A percentile compares a stretch with the other conserved stretches of the same genome.
Conservation (phyloP, 2,888 invertebrate genomes). For the Rhaphigaster nebulosa region DNA sequence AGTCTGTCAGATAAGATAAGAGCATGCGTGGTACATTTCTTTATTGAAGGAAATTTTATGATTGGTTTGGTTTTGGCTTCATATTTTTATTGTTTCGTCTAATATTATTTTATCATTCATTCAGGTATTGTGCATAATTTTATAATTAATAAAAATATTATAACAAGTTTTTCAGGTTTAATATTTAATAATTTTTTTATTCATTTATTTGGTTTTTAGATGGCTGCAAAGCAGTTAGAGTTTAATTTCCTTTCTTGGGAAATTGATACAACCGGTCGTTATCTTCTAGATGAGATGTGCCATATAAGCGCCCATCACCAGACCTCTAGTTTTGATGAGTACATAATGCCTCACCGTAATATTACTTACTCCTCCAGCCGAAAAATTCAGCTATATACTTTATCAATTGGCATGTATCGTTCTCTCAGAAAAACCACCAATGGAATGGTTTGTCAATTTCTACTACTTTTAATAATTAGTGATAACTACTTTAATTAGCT, state of each 20-base stretch:
- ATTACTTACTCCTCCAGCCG: neutral
- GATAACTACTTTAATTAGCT: neutral
- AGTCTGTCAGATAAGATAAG: too few relatives aligned
- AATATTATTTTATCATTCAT: neutral
- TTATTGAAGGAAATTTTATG: too few relatives aligned
- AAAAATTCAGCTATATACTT: slow-evolving; percentile 23
- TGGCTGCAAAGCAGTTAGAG: slow-evolving; percentile 3
- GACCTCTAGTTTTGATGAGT: slow-evolving; percentile 50
- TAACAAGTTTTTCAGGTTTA: neutral
- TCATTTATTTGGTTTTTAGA: neutral
- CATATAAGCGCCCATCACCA: neutral
- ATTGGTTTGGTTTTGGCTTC: too few relatives aligned
- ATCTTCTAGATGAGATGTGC: slow-evolving; percentile 49
- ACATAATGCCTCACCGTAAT: slow-evolving; percentile 51
- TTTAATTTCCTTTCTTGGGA: slow-evolving; percentile 49
- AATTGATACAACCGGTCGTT: slow-evolving; percentile 42
- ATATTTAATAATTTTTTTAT: neutral
- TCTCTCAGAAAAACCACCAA: neutral
- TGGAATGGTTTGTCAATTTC: slow-evolving; percentile 39
- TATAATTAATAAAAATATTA: neutral
- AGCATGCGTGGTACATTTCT: too few relatives aligned
- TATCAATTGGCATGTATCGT: slow-evolving; percentile 23
- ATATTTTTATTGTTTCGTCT: neutral
- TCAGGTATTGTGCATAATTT: neutral
- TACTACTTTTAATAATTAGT: neutral